These are phyloP conservation scores for Lampropteryx suffumata DNA, from an alignment of 2,888 invertebrate species.

Conservation along the genomic window DNA sequence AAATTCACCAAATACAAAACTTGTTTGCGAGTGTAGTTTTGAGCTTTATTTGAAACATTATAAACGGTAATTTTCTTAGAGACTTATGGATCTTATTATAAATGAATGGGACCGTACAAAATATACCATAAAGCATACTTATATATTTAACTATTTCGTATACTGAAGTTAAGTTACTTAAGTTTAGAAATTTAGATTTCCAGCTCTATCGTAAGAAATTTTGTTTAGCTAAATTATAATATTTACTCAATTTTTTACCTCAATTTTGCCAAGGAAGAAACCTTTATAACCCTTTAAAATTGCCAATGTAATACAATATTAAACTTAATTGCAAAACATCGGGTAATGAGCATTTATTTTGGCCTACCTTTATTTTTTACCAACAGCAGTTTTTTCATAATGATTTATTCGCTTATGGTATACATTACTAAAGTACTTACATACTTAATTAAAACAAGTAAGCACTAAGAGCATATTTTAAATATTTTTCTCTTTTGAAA, in stretches of 20 bases:
- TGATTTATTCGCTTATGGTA: conserved; percentile 2
- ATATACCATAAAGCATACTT: too few relatives aligned
- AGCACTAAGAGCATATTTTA: too few relatives aligned
- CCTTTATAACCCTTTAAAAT: conserved; percentile 30
- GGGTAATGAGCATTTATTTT: conserved; percentile 34
- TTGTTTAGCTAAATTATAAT: conserved; percentile 13
- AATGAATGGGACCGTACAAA: too few relatives aligned
- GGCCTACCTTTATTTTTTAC: conserved; percentile 27
- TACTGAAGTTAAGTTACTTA: too few relatives aligned
- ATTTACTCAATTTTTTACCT: conserved; percentile 24
- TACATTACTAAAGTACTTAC: conserved; percentile 13
- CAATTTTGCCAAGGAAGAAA: conserved; percentile 20
- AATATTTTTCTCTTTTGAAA: conserved; percentile 3
- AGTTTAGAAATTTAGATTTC: too few relatives aligned
- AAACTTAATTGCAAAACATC: conserved; percentile 34
- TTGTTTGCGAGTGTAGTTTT: too few relatives aligned
- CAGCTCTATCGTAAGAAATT: neutral
- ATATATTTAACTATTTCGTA: too few relatives aligned
- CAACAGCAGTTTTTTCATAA: conserved; percentile 19
- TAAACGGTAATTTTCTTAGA: too few relatives aligned
- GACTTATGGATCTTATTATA: too few relatives aligned
- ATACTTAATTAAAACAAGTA: neutral
- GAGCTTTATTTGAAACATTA: too few relatives aligned
- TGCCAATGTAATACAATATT: conserved; percentile 35
- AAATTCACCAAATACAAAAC: too few relatives aligned